Base-by-base conservation (phyloP, 2,888 invertebrate genomes). In the Aspidiotus rigidus region DNA sequence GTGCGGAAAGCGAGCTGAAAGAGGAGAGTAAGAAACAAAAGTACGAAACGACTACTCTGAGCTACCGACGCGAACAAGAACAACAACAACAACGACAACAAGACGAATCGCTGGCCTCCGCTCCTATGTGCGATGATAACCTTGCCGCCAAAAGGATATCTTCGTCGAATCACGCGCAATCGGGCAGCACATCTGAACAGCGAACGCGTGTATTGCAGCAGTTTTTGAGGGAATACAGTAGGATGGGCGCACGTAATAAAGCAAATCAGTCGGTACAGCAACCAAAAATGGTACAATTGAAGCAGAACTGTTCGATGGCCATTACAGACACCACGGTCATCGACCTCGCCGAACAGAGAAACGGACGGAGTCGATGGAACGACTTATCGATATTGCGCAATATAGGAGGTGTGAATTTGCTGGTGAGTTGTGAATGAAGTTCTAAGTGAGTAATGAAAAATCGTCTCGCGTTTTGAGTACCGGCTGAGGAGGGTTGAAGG, bases 131-230 rank as follows among this genome's bases (percentile, higher is more conserved):
- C 10, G 11, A 11, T 11, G 11, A 49, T n/a, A 49, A n/a, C 10
- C n/a, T 49, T 49, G 11, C 11, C 3, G 11, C 10, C n/a, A 11
- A n/a, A 11, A 49, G 49, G 11, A n/a, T 49, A 11, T 11, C 10
- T 6, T n/a, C 11, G 1, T 11, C n/a, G 49, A 49, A 49, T 3
- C 10, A 49, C 11, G n/a, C n/a, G 5, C 41, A 44, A 59, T 8
- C 44, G 59, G 49, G 41, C 49, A n/a, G 49, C 49, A 49, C 11
- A n/a, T 16, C 67, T 1, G 59, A 67, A 7, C 57, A 49, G 16
- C 67, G 59, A 2, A 42, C n/a, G 11, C 67, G 67, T 13, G 17
- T 67, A 1, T n/a, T 67, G 53, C 67, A 59, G n/a, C 42, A n/a
- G 49, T 40, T 67, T 11, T 49, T 67, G 42, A 59, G 49, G 5